Evolutionary conservation across 2,113 vertebrate genomes (phyloP).

Genomic region (Sphyrna mokarran): DNA sequence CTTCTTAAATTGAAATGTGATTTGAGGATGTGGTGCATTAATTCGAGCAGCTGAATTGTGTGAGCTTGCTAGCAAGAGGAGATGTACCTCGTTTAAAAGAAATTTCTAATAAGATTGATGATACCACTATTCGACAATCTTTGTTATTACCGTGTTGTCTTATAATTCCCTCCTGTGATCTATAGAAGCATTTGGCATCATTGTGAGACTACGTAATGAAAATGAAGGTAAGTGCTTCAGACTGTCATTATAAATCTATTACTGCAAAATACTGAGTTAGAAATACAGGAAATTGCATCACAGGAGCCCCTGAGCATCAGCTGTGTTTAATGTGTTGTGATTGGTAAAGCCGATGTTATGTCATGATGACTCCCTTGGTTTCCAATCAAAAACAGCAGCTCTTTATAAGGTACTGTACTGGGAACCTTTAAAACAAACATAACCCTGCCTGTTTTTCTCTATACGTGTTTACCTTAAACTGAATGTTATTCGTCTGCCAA

Average conservation of each 20-base stretch:
- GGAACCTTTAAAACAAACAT: not conserved
- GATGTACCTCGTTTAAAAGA: not conserved
- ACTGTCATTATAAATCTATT: not conserved
- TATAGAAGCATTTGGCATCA: not conserved
- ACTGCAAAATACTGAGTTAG: not conserved
- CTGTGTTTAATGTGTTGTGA: not conserved
- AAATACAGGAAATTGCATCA: not conserved
- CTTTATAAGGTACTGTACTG: not conserved
- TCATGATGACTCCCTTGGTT: slow-evolving; percentile 1
- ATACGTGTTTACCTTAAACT: not conserved
- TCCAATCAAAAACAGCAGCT: not conserved
- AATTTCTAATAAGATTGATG: not conserved
- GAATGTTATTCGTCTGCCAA: not conserved
- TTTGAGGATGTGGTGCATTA: not conserved
- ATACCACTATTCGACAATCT: no score
- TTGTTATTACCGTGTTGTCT: not conserved
- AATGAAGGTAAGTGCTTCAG: not conserved
- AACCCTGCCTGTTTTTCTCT: slow-evolving; percentile 9
- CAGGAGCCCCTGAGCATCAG: not conserved
- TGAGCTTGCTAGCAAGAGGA: not conserved
- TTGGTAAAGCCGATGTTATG: not conserved
- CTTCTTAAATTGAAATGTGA: not conserved
- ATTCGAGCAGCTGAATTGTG: not conserved
- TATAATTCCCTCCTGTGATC: not conserved
- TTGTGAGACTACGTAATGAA: not conserved